These are phyloP conservation scores for Thecophora atra DNA, from an alignment of 2,888 invertebrate genomes.

Conservation along the genomic window DNA sequence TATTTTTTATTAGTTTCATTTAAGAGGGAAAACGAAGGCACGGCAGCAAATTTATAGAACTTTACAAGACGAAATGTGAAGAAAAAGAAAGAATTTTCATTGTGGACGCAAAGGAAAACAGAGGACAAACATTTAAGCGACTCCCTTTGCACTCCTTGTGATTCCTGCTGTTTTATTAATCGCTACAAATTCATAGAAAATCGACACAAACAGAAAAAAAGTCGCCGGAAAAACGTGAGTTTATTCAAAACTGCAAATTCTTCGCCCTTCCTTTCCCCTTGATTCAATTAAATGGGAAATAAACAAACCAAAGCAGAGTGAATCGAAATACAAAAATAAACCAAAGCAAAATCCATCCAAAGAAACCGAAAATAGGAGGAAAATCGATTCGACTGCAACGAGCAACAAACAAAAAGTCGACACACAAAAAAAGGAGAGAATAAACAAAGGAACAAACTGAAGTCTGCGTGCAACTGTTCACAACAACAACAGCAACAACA, in stretches of 20 bases:
- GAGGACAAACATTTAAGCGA: conserved; percentile 1
- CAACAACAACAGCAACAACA: neutral
- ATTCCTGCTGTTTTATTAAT: neutral
- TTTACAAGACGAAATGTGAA: neutral
- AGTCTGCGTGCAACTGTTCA: neutral
- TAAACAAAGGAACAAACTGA: neutral
- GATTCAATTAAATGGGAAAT: too few species aligned
- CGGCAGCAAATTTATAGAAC: too few species aligned
- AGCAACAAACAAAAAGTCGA: neutral
- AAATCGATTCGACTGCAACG: neutral
- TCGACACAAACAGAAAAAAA: conserved; percentile 18
- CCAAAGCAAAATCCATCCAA: neutral
- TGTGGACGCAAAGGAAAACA: neutral
- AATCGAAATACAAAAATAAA: neutral
- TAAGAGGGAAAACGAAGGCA: too few species aligned
- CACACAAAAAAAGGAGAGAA: neutral
- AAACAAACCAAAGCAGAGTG: neutral
- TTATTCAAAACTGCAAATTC: conserved; percentile 8
- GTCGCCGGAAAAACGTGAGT: conserved; percentile 17
- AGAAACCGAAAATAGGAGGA: neutral
- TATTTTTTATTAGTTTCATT: too few species aligned
- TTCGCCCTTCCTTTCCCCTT: neutral
- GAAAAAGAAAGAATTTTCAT: neutral
- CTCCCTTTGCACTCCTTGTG: too few species aligned
- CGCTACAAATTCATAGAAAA: neutral